Percentiles rank a stretch among this genome's conserved stretches.
Evolutionary conservation across 2,888 invertebrate species (phyloP).

Genomic region (Phengaris arion): DNA sequence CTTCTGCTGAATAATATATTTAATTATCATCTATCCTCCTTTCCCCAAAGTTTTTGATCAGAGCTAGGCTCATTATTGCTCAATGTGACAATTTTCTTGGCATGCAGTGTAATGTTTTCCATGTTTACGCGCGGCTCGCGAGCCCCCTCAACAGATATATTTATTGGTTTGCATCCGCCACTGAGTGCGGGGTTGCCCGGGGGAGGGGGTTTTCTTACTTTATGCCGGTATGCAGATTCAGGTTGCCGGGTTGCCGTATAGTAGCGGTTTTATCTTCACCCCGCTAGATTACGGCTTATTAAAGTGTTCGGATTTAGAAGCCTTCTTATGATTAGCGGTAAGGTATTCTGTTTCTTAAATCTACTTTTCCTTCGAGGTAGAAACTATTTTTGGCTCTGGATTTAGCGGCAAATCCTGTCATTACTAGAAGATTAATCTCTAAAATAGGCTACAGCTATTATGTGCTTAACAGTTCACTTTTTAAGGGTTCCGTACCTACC

Average conservation of each 20-base stretch:
- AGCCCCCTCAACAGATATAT: conserved; percentile 59
- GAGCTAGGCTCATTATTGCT: not conserved
- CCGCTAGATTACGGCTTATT: conserved; percentile 16
- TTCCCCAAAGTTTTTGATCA: not conserved
- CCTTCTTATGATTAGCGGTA: conserved; percentile 7
- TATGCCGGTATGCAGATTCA: conserved; percentile 59
- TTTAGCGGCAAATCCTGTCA: no score
- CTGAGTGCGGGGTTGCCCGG: conserved; percentile 54
- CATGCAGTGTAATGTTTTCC: conserved; percentile 40
- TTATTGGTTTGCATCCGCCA: conserved; percentile 65
- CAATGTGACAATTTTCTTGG: conserved; percentile 31
- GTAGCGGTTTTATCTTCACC: conserved; percentile 32
- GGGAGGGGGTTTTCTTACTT: conserved; percentile 66
- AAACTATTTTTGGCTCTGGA: no score
- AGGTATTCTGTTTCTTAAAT: not conserved
- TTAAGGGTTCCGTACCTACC: no score
- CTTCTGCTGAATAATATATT: not conserved
- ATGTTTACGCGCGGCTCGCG: conserved; percentile 48
- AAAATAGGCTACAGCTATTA: no score
- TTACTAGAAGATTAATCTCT: no score
- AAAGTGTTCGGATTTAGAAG: conserved; percentile 2
- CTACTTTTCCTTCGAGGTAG: no score
- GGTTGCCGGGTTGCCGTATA: conserved; percentile 33
- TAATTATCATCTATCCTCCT: not conserved
- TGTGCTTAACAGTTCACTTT: no score